Evolutionary conservation across 2,888 invertebrate genomes (phyloP), one percentile per base, ranked within the genome.

Genomic region (Xestia sexstrigata): DNA sequence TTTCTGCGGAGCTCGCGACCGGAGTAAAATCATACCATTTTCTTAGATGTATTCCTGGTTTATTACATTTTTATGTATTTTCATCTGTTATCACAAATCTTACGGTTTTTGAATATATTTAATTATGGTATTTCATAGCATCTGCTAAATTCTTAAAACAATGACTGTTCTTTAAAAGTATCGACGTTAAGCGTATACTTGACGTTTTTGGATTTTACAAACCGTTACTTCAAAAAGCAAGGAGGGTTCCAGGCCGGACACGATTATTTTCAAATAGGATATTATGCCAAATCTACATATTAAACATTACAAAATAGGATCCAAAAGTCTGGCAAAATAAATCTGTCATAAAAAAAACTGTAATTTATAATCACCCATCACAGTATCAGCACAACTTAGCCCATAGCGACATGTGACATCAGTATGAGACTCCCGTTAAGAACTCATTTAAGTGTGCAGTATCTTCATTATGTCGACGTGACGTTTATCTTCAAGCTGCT

Each of bases 381-480:
- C 35, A 42, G 13, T 45, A 73, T 75, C 15, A 66, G 58, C 5
- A 35, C 8, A 68, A 30, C 35, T 52, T 69, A 58, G 49, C 55
- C 17, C 26, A 47, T 62, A 30, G 73, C 66, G 30, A 60, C 78
- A 72, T 76, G 49, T 78, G 82, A 79, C 70, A 77, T 74, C 75
- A 70, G 35, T 49, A 71, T 49, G 35, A 26, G 84, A 84, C 88
- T 80, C 86, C 88, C 86, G 86, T 85, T 69, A 85, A 85, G 86
- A 85, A 82, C 79, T 70, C 78, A 76, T 86, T 83, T 78, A 78
- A 84, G 71, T 78, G 72, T 73, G 60, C 63, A 82, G 76, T 82
- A 82, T 83, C 82, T 85, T 81, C 73, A 84, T 84, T 58, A 86
- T n/a, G 60, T 30, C 66, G 26, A 70, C 70, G 78, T 74, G 73